These are phyloP conservation scores for Brienomyrus longianalis DNA, from an alignment of 2,113 vertebrate genomes.

Conservation along the genomic window DNA sequence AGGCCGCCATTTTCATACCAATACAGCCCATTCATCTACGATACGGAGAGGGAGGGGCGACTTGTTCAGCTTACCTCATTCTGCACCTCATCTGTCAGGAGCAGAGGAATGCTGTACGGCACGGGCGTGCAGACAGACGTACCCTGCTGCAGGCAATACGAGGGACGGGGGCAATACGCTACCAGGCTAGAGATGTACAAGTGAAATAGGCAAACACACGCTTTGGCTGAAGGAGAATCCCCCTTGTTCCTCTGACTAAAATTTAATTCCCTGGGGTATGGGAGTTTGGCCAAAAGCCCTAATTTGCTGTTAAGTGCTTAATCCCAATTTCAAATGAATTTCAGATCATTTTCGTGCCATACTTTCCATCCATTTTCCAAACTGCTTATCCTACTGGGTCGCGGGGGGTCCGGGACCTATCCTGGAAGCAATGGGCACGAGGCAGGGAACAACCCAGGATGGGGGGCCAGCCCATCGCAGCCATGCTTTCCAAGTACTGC, in stretches of 20 bases:
- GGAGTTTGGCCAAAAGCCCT: not conserved
- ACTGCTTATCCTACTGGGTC: no score
- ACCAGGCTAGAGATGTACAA: not conserved
- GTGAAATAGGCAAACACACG: not conserved
- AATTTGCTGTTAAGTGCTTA: not conserved
- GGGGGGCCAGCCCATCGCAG: no score
- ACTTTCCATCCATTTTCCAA: not conserved
- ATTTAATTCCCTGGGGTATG: constrained; percentile 4
- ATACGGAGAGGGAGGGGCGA: not conserved
- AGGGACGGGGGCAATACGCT: not conserved
- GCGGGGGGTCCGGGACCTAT: no score
- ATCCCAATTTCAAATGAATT: not conserved
- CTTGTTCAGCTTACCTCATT: not conserved
- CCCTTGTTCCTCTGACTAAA: constrained; percentile 9
- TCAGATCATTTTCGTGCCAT: not conserved
- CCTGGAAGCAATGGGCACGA: no score
- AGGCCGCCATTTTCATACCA: not conserved
- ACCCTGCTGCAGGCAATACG: not conserved
- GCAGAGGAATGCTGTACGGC: not conserved
- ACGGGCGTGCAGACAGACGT: not conserved
- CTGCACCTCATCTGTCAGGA: not conserved
- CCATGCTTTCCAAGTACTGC: not conserved
- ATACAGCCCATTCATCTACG: not conserved
- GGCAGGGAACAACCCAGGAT: no score
- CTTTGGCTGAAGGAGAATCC: not conserved